Evolutionary conservation across 2,888 invertebrate genomes (phyloP).

Genomic region (Galeruca laticollis): DNA sequence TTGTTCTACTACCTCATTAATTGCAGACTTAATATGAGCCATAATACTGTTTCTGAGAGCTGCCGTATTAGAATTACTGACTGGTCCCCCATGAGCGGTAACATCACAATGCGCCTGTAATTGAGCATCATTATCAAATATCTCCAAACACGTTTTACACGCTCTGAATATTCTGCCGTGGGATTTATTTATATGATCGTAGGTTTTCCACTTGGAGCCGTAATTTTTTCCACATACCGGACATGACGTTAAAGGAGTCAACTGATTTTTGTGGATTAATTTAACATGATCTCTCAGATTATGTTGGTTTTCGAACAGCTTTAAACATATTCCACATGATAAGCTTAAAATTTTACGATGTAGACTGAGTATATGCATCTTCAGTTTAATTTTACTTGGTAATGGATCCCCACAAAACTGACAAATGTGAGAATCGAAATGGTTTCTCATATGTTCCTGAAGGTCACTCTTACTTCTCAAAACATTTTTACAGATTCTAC

Average conservation of each 20-base stretch:
- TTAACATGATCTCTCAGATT: conserved; percentile 71
- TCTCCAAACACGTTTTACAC: conserved; percentile 72
- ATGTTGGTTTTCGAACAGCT: conserved; percentile 70
- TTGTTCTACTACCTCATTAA: conserved; percentile 34
- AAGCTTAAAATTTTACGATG: conserved; percentile 71
- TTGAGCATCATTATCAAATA: conserved; percentile 69
- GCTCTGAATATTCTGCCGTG: conserved; percentile 72
- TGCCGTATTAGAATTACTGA: conserved; percentile 30
- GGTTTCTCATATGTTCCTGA: conserved; percentile 69
- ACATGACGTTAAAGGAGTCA: conserved; percentile 69
- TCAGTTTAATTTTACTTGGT: conserved; percentile 71
- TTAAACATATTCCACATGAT: conserved; percentile 72
- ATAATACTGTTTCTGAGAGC: conserved; percentile 44
- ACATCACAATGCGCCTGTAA: conserved; percentile 68
- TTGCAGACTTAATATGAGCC: conserved; percentile 42
- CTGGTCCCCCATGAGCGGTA: conserved; percentile 59
- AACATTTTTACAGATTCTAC: conserved; percentile 69
- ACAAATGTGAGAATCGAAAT: conserved; percentile 69
- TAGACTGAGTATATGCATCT: conserved; percentile 71
- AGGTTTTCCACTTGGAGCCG: conserved; percentile 72
- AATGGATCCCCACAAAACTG: conserved; percentile 72
- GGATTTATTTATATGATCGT: conserved; percentile 72
- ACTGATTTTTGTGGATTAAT: conserved; percentile 67
- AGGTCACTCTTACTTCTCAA: conserved; percentile 69
- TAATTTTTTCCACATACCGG: conserved; percentile 73